Conservation (phyloP, 92 coral and sea anemone species). For the Palythoa grandiflora region DNA sequence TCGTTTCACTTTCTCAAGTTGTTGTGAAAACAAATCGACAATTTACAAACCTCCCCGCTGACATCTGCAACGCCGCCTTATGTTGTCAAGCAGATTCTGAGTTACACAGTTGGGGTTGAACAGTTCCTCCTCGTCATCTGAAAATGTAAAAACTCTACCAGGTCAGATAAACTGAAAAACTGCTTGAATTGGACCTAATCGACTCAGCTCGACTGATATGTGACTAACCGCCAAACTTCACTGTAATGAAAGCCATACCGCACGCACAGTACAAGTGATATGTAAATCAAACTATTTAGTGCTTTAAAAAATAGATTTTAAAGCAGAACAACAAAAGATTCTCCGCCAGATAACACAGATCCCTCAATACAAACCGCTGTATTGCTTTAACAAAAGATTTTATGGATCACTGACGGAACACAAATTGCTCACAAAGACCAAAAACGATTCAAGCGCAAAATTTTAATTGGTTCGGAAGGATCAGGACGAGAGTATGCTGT, state of each 20-base stretch:
- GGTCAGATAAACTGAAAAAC: background rate
- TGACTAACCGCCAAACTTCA: constrained; percentile 84
- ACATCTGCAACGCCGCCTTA: constrained; percentile 80
- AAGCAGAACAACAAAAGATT: background rate
- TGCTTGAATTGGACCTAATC: background rate
- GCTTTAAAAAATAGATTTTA: background rate
- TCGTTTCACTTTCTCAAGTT: too few species aligned
- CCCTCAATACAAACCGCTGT: too few species aligned
- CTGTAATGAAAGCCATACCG: constrained; percentile 82
- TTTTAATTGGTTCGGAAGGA: too few species aligned
- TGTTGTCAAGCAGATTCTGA: constrained; percentile 83
- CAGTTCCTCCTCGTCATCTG: constrained; percentile 86
- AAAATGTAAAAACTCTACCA: background rate
- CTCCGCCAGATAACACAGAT: too few species aligned
- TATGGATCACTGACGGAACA: too few species aligned
- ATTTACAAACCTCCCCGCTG: constrained; percentile 76
- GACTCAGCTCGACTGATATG: background rate
- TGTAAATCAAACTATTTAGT: background rate
- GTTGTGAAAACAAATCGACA: background rate
- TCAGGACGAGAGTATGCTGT: too few species aligned
- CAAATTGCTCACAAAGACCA: too few species aligned
- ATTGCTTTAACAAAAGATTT: too few species aligned
- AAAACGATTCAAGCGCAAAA: too few species aligned
- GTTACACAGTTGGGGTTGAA: constrained; percentile 88
- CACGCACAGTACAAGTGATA: background rate